A percentile compares a stretch with the other conserved stretches of the same genome.
Conservation (phyloP, 2,113 vertebrate species). For the Leiothrix lutea region DNA sequence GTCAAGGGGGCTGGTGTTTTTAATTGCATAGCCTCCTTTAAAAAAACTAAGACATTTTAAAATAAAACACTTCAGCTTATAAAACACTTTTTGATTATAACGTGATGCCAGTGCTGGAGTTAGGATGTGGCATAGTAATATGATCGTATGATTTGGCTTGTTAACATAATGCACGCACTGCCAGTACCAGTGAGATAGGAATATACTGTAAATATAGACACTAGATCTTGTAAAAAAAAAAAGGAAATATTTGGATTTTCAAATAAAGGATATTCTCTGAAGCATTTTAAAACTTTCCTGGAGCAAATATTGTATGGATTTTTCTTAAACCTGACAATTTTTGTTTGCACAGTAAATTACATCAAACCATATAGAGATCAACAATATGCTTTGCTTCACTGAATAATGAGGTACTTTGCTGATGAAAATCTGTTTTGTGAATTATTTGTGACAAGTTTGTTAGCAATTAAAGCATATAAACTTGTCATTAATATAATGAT, state of each 20-base stretch:
- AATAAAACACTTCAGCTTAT: not conserved
- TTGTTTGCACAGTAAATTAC: not conserved
- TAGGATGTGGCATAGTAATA: not conserved
- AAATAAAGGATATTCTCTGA: not conserved
- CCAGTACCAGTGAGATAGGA: not conserved
- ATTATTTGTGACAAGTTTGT: not conserved
- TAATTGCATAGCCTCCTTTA: not conserved
- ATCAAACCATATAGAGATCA: not conserved
- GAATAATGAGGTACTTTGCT: not conserved
- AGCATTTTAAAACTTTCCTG: not conserved
- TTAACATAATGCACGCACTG: not conserved
- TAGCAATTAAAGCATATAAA: not conserved
- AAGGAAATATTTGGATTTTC: not conserved
- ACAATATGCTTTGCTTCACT: not conserved
- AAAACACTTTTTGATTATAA: not conserved
- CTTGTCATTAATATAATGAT: not conserved
- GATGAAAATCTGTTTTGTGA: not conserved
- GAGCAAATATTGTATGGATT: not conserved
- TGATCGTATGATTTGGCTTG: not conserved
- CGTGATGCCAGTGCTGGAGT: not conserved
- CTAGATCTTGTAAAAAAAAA: not conserved
- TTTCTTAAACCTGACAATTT: not conserved
- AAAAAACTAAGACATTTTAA: not conserved
- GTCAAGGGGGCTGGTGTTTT: not conserved
- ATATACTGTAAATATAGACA: not conserved